Conservation (phyloP, 2,113 vertebrate species). For the Apus apus region DNA sequence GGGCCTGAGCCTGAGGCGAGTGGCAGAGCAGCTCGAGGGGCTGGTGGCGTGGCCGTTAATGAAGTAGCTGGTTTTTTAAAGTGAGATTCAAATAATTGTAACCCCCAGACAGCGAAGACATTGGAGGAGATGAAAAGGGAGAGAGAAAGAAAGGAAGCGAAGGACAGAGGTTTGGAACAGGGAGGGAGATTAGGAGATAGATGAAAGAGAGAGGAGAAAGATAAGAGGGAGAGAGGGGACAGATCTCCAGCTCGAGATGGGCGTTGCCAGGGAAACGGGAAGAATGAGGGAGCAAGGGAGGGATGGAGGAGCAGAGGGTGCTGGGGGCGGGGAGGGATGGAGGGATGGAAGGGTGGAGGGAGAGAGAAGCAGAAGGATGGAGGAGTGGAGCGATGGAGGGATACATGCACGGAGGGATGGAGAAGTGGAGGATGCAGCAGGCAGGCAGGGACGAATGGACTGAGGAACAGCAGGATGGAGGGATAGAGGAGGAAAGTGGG, state of each 20-base stretch:
- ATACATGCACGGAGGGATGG: too few relatives aligned
- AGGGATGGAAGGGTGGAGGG: background rate
- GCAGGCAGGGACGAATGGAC: too few relatives aligned
- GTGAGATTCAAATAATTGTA: constrained; percentile 56
- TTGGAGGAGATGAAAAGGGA: constrained; percentile 65
- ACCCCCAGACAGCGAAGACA: constrained; percentile 40
- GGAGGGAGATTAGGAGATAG: constrained; percentile 61
- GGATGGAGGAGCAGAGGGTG: background rate
- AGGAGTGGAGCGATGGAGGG: too few relatives aligned
- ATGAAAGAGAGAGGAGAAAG: constrained; percentile 76
- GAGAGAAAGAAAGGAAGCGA: constrained; percentile 50
- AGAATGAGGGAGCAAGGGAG: constrained; percentile 65
- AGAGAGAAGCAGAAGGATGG: background rate
- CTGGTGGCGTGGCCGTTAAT: background rate
- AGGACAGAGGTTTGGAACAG: constrained; percentile 64
- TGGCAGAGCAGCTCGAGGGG: background rate
- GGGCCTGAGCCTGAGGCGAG: background rate
- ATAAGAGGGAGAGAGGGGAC: constrained; percentile 70
- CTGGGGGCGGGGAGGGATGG: background rate
- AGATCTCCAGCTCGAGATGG: constrained; percentile 61
- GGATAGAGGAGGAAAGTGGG: background rate
- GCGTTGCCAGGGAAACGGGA: constrained; percentile 80
- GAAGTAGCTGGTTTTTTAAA: background rate
- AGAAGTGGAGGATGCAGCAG: too few relatives aligned
- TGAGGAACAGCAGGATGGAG: background rate